Evolutionary conservation across 2,797 vertebrate species (phyloP), one percentile per base, ranked within the genome.

Genomic region (Ceryle rudis): DNA sequence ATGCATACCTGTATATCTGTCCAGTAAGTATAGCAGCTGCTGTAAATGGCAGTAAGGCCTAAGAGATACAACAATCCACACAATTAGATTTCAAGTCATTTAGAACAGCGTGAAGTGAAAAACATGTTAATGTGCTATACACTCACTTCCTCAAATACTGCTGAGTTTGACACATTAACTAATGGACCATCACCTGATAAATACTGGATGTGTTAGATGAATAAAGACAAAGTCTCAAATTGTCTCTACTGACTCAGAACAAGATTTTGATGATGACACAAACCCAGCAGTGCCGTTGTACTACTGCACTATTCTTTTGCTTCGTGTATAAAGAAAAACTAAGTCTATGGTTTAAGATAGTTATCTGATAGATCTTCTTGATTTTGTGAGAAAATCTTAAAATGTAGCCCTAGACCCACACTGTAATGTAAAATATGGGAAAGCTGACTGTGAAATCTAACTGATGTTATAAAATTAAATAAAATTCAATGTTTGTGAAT

Each of bases 121-220:
- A 92, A 81, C 88, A 90, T 46, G 91, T 86, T 95, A 92, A 91
- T 84, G 88, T 75, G 77, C 81, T 73, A 44, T 22, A 72, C 23
- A 58, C 42, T 60, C 85, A 60, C 85, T 78, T 95, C 85, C 77
- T 88, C 77, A 37, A 87, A 79, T 69, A 84, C 10, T 90, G 94
- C 94, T 95, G 94, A 96, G 81, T 95, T 86, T 73, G 88, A 73
- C 90, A 84, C 89, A 90, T 94, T 90, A 93, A 91, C 93, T 88
- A 95, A 95, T 81, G 83, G 94, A 75, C 81, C 81, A 69, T 28
- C 82, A 85, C 78, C 83, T 89, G 88, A 79, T 31, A 93, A 84
- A 93, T 11, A 86, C 77, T 49, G 52, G 77, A 29, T 37, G 41
- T 20, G 81, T 49, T 0, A 3, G 37, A 29, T 2, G 10, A 92